Evolutionary conservation across 2,888 invertebrate species (phyloP), one percentile per base, ranked within the genome.

Genomic region (Drosophila atripex): DNA sequence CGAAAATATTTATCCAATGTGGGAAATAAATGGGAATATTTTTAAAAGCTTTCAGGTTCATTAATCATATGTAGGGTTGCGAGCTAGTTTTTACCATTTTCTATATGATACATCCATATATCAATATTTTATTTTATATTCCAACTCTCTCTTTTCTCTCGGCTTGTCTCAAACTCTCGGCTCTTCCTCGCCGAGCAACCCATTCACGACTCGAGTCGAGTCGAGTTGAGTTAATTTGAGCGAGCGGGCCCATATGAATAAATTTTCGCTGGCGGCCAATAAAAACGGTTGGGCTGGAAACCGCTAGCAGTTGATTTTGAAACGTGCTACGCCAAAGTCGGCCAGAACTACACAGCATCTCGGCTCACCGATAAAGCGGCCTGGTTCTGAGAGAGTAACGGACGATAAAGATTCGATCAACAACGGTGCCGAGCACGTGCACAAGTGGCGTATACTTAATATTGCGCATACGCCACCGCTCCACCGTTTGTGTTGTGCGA

Each of bases 241-340:
- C 57, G 47, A 55, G 39, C 52, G 39, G 35, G 35, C n/a, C 35
- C 53, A 66, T 46, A 53, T 51, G 50, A 71, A 43, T 71, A 50
- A 35, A 46, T 51, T 56, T 64, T 61, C 35, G 38, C 45, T 54
- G 54, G 61, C 23, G 41, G 38, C 63, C 82, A 85, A 78, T 82
- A 85, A 82, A 79, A 74, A 77, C 80, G 80, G 43, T 54, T 55
- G 72, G 54, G 30, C 46, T 47, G 61, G 61, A 61, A 56, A 41
- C 55, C 41, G 41, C 53, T 41, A 61, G 47, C 78, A 80, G 82
- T 74, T 80, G 73, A 28, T 54, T 57, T 66, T 64, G 50, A 56
- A 80, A 57, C 73, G 80, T 59, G 80, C 53, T 59, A 55, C 72
- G 49, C 39, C 60, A 43, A 53, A 58, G 72, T 71, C 73, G 87